Percentiles rank a stretch among this genome's conserved stretches.
phyloP scores from a whole-genome alignment of 2,113 vertebrate species.

The Poeciliopsis prolifica region DNA sequence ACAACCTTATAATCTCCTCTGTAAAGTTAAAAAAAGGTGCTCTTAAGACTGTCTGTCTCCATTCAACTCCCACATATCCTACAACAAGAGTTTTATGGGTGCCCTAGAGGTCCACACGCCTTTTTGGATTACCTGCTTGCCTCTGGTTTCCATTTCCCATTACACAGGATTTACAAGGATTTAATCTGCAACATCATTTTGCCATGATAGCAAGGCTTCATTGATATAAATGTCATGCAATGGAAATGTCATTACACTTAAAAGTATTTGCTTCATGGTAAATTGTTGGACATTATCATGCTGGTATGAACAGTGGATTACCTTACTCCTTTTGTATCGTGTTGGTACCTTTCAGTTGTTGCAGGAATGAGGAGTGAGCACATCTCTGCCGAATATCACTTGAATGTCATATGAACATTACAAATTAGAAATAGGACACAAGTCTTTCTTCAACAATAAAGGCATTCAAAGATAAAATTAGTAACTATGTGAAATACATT shows the following conservation, averaged over 20 bases:
- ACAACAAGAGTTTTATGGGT: slow-evolving; percentile 31
- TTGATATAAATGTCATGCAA: slow-evolving; percentile 26
- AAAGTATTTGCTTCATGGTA: slow-evolving; percentile 10
- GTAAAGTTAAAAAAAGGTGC: slow-evolving; percentile 5
- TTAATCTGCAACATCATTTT: slow-evolving; percentile 31
- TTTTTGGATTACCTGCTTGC: slow-evolving; percentile 44
- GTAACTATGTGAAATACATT: neutral
- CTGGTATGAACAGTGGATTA: neutral
- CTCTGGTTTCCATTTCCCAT: slow-evolving; percentile 39
- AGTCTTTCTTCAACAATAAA: too few relatives aligned
- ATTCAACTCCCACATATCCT: slow-evolving; percentile 13
- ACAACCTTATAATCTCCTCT: neutral
- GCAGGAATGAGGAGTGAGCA: neutral
- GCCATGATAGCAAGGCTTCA: slow-evolving; percentile 22
- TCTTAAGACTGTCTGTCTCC: slow-evolving; percentile 10
- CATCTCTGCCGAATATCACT: too few relatives aligned
- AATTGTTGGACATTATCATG: neutral
- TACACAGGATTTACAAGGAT: slow-evolving; percentile 43
- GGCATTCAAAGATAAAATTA: neutral
- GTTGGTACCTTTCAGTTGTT: neutral
- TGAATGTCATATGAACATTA: neutral
- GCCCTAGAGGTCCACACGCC: slow-evolving; percentile 40
- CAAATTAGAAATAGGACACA: too few relatives aligned
- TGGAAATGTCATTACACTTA: neutral
- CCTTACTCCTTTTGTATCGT: neutral